Conservation (phyloP, 2,888 invertebrate genomes). For the Formica aserva region DNA sequence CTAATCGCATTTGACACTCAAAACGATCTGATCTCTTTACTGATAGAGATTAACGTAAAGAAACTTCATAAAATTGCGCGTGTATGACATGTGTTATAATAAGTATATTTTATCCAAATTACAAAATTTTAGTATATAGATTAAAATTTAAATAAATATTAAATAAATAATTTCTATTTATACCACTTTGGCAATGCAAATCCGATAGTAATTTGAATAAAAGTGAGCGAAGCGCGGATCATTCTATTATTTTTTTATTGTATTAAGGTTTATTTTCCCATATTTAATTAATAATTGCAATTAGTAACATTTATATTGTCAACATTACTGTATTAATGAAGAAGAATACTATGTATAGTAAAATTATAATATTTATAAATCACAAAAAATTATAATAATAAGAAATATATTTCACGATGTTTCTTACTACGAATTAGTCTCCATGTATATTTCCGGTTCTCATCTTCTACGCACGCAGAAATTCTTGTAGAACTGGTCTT, state of each 20-base stretch:
- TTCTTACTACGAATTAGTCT: neutral
- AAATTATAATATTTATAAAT: neutral
- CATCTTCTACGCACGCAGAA: neutral
- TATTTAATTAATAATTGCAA: neutral
- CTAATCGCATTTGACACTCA: slow-evolving; percentile 9
- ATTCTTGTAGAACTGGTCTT: slow-evolving; percentile 1
- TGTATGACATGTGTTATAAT: neutral
- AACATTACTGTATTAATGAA: neutral
- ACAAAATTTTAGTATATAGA: neutral
- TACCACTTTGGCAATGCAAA: slow-evolving; percentile 17
- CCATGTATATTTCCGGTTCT: neutral
- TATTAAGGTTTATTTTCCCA: neutral
- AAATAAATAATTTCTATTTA: neutral
- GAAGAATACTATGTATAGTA: neutral
- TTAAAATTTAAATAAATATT: slow-evolving; percentile 5
- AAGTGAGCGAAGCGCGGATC: slow-evolving; percentile 65
- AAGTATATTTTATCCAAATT: neutral
- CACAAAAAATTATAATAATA: neutral
- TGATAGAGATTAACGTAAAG: neutral
- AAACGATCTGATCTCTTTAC: neutral
- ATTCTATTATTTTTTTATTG: neutral
- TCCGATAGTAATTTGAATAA: slow-evolving; percentile 34
- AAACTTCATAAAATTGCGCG: neutral
- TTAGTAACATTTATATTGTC: neutral
- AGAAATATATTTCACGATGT: neutral